These are phyloP conservation scores for Chaetorhynchus papuensis DNA, from an alignment of 2,113 vertebrate genomes.

Conservation along the genomic window DNA sequence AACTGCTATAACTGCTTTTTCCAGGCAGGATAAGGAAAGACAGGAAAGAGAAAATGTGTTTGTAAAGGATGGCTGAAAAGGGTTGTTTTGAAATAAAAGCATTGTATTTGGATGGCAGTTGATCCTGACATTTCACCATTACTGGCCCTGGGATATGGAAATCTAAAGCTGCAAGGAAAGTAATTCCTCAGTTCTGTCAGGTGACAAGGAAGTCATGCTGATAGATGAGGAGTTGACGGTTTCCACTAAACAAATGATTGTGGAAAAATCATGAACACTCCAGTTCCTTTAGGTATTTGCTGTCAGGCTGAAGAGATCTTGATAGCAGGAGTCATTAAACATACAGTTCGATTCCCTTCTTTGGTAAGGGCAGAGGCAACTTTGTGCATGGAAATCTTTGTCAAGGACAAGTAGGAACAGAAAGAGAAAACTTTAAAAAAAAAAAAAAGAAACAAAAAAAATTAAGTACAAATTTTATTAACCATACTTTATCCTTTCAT, in stretches of 20 bases:
- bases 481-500: not conserved
- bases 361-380: not conserved
- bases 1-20: not conserved
- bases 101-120: not conserved
- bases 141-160: not conserved
- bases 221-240: not conserved
- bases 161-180: not conserved
- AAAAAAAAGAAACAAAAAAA: not conserved
- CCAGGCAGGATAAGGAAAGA: not conserved
- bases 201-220: not conserved
- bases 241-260: not conserved
- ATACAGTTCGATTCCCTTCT: not conserved
- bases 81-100: not conserved
- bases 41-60: not conserved
- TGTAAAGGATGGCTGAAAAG: not conserved
- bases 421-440: not conserved
- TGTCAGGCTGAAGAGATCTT: constrained; percentile 1
- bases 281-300: not conserved
- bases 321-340: not conserved
- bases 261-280: not conserved
- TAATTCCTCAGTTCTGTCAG: not conserved
- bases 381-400: not conserved
- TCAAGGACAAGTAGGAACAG: not conserved
- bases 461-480: not conserved
- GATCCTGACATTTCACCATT: not conserved